A percentile compares a stretch with the other conserved stretches of the same genome.
Conservation (phyloP, 2,113 vertebrate genomes). For the Bolborhynchus lineola region DNA sequence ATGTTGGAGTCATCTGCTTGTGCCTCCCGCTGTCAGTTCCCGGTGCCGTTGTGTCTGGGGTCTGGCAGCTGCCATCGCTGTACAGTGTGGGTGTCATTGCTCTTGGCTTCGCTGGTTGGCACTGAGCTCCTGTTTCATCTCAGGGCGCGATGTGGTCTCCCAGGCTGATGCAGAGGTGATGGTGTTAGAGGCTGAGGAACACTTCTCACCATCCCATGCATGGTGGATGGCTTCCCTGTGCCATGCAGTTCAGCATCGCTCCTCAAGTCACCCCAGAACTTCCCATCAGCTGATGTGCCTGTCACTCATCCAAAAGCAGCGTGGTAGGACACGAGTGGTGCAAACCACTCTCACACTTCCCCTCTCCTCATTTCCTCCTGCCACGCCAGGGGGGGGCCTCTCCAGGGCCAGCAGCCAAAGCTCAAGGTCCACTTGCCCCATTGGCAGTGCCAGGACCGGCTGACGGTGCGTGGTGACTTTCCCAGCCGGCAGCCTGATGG, state of each 20-base stretch:
- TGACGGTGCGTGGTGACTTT: neutral
- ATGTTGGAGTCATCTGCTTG: rapidly evolving
- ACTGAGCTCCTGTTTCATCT: neutral
- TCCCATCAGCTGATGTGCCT: neutral
- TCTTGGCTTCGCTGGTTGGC: neutral
- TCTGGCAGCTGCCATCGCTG: neutral
- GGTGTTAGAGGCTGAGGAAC: neutral
- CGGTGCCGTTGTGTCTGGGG: rapidly evolving
- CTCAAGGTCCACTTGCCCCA: neutral
- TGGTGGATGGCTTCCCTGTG: neutral
- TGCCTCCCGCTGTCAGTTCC: neutral
- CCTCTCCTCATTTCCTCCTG: rapidly evolving
- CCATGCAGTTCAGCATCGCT: rapidly evolving
- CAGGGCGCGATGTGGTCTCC: neutral
- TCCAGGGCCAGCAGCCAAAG: neutral
- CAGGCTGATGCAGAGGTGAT: rapidly evolving
- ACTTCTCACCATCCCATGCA: neutral
- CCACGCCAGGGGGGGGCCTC: neutral
- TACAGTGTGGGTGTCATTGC: rapidly evolving
- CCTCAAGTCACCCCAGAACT: neutral
- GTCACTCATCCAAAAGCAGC: neutral
- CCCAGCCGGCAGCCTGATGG: slow-evolving; percentile 66
- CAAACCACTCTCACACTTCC: neutral
- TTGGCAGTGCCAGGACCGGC: rapidly evolving
- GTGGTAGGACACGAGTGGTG: rapidly evolving